Evolutionary conservation across 2,113 vertebrate genomes (phyloP).

Genomic region (Panthera tigris): DNA sequence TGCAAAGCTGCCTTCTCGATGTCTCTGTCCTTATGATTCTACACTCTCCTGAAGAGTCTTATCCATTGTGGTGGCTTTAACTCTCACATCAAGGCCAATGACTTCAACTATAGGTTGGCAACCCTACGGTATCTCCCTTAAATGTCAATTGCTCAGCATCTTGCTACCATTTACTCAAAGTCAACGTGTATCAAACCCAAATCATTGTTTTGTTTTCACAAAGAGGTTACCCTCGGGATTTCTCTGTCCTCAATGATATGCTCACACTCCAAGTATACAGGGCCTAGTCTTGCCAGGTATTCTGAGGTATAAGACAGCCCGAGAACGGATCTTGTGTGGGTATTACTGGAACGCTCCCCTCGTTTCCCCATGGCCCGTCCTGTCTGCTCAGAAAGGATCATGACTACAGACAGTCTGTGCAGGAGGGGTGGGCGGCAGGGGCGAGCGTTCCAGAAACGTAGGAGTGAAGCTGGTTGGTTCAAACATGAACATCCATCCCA

Average conservation of each 20-base stretch:
- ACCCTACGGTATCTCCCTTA: background rate
- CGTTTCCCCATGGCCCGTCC: background rate
- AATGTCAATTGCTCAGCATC: background rate
- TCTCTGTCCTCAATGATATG: background rate
- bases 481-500: background rate
- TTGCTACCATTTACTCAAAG: background rate
- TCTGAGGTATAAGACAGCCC: background rate
- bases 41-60: background rate
- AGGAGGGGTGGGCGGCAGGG: too few species aligned
- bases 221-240: background rate
- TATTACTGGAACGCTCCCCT: background rate
- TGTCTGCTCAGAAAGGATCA: background rate
- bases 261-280: background rate
- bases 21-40: background rate
- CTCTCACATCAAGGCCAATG: background rate
- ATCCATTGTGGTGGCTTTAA: background rate
- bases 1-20: background rate
- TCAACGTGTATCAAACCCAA: background rate
- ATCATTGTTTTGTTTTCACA: background rate
- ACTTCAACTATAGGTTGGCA: background rate
- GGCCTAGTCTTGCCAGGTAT: background rate
- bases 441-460: too few species aligned
- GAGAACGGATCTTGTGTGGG: background rate
- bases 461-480: background rate
- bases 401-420: background rate